Base-by-base conservation (phyloP, 2,113 vertebrate genomes). In the Artemisiospiza belli region DNA sequence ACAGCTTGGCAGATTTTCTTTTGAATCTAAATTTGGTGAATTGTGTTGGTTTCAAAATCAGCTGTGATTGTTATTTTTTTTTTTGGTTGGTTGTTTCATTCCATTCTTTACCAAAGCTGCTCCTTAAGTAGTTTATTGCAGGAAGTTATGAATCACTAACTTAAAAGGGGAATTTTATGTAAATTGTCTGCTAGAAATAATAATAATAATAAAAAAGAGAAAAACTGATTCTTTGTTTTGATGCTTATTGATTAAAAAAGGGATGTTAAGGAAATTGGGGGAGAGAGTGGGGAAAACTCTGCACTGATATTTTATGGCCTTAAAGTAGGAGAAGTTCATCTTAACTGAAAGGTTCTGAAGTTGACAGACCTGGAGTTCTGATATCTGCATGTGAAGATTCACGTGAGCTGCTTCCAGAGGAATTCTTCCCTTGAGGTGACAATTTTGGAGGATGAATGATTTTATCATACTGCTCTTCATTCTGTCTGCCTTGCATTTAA, bases 101-200 rank as follows among this genome's bases (percentile, higher is more conserved):
- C 98, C 97, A 97, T 98, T 98, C 97, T 98, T 98, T 98, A 98
- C 98, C 98, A 98, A 98, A 98, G 98, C 98, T 98, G 98, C 98
- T 98, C 97, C 96, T 97, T 97, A 97, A 98, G 98, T 98, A 98
- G 97, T 98, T 98, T 97, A 96, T 97, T 95, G 97, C 97, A 97
- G 97, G 97, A 97, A 95, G 87, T 97, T 97, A 73, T 97, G 96
- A 97, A 97, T 96, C 97, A 98, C 98, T 98, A 98, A 99, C 97
- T 98, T 98, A 98, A 98, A 98, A 95, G 96, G 97, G 97, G 96
- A 97, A 98, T 97, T 97, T 97, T 98, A 97, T 98, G 98, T 98
- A 97, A 97, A 97, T 98, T 98, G 98, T 98, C 98, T 98, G 97
- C 98, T 98, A 98, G 98, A 98, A 97, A 98, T 98, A 96, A 96